Conservation (phyloP, 2,797 vertebrate species). For the Carcharodon carcharias region DNA sequence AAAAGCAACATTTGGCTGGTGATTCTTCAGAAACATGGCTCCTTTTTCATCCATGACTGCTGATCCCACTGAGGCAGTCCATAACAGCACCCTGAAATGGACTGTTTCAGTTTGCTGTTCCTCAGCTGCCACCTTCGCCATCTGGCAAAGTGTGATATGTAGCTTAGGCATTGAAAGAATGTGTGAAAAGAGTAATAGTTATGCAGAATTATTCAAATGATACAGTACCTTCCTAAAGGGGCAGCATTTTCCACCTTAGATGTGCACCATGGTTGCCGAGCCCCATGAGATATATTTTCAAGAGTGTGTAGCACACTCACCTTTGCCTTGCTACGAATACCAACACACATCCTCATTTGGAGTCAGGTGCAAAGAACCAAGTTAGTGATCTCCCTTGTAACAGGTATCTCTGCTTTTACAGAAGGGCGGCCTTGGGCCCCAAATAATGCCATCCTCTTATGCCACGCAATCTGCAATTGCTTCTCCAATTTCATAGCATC, state of each 20-base stretch:
- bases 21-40: neutral
- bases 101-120: neutral
- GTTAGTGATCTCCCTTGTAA: neutral
- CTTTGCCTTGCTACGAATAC: neutral
- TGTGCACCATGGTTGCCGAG: neutral
- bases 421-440: neutral
- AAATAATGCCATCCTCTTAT: neutral
- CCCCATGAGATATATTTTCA: neutral
- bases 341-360: neutral
- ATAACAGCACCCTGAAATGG: neutral
- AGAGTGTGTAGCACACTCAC: neutral
- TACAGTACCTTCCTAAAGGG: neutral
- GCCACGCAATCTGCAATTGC: neutral
- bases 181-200: neutral
- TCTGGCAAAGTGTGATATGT: neutral
- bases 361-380: neutral
- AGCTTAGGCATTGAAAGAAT: neutral
- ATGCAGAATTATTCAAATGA: neutral
- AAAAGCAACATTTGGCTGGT: neutral
- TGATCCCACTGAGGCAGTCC: neutral
- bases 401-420: neutral
- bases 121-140: neutral
- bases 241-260: neutral
- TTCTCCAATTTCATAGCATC: neutral
- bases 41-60: neutral